Conservation (phyloP, 2,113 vertebrate genomes). For the Rhadina sibilatrix region DNA sequence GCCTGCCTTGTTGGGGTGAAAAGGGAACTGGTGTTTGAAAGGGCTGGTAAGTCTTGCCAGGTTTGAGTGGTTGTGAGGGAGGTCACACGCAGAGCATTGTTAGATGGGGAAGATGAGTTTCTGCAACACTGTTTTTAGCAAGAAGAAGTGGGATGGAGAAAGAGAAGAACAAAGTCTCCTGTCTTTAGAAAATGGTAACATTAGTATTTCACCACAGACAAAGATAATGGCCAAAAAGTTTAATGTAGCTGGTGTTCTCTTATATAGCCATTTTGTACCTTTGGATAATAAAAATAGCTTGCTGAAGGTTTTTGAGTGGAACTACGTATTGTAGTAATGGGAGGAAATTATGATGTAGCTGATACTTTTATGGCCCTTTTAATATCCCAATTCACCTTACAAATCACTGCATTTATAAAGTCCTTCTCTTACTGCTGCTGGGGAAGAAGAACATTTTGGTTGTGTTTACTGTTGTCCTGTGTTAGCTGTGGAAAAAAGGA, state of each 20-base stretch:
- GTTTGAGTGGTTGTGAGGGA: background rate
- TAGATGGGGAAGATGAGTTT: background rate
- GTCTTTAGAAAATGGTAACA: background rate
- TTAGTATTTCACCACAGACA: background rate
- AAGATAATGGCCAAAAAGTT: background rate
- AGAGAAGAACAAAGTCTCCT: background rate
- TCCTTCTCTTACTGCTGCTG: background rate
- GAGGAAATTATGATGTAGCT: background rate
- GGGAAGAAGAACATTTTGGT: background rate
- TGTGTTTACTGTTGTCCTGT: background rate
- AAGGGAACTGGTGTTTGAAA: background rate
- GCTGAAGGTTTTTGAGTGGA: background rate
- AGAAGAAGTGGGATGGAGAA: background rate
- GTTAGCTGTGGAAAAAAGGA: background rate
- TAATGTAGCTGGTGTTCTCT: background rate
- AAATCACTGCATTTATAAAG: background rate
- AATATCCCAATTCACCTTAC: background rate
- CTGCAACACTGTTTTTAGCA: background rate
- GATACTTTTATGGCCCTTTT: background rate
- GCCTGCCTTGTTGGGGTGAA: background rate
- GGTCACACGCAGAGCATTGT: fast-evolving
- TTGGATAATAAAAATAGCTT: background rate
- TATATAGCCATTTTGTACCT: background rate
- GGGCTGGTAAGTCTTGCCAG: background rate
- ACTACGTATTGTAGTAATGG: background rate